Conservation (phyloP, 2,888 invertebrate genomes). For the Cataglyphis cursor region DNA sequence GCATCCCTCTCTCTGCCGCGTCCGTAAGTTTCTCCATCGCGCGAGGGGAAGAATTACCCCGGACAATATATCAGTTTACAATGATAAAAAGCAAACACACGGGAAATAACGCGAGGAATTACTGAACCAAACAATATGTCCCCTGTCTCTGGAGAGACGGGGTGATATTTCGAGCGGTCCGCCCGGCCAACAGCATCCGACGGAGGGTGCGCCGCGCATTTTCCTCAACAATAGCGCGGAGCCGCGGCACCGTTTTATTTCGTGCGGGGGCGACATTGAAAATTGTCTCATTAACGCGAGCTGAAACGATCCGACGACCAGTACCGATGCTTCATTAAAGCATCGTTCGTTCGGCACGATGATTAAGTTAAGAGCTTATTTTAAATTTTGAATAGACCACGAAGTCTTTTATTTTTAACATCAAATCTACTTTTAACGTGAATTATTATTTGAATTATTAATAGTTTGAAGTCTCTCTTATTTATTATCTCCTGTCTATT, state of each 20-base stretch:
- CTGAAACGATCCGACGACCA: slow-evolving; percentile 28
- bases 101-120: slow-evolving; percentile 84
- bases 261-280: slow-evolving; percentile 38
- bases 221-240: slow-evolving; percentile 63
- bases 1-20: slow-evolving; percentile 53
- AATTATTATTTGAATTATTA: not conserved
- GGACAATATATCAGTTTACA: slow-evolving; percentile 85
- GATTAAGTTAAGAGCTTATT: not conserved
- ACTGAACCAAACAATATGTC: slow-evolving; percentile 85
- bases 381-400: not conserved
- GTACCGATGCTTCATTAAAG: slow-evolving; percentile 12
- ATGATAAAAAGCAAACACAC: slow-evolving; percentile 85
- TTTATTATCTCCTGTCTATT: not conserved
- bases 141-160: slow-evolving; percentile 81
- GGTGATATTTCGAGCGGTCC: slow-evolving; percentile 76
- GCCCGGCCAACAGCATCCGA: slow-evolving; percentile 67
- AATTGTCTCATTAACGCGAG: slow-evolving; percentile 68
- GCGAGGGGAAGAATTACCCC: slow-evolving; percentile 75
- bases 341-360: not conserved
- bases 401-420: too few species aligned
- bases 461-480: not conserved
- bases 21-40: slow-evolving; percentile 64
- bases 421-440: not conserved
- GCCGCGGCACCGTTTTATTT: slow-evolving; percentile 64
- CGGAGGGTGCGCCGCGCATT: slow-evolving; percentile 70